Base-by-base conservation (phyloP, 2,113 vertebrate species). In the Sinocyclocheilus anshuiensis region DNA sequence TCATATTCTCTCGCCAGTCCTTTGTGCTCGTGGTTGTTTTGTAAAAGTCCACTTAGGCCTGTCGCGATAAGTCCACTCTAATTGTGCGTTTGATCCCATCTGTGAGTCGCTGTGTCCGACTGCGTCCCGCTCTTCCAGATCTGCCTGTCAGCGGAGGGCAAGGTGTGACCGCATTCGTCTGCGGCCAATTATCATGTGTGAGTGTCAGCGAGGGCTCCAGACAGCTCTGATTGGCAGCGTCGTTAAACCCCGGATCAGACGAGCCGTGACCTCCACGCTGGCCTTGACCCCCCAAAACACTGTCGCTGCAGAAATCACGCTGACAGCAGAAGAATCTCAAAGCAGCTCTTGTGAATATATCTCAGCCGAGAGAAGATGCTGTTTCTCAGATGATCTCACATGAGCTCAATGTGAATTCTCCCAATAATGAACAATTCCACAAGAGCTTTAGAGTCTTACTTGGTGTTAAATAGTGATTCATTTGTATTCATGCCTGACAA, bases 151-250 rank as follows among this genome's bases (percentile, higher is more conserved):
- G 29, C 57, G 24, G 72, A 85, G 83, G 55, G 85, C 22, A 59
- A 88, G 78, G 83, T 57, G 77, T 75, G 78, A 85, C 88, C 77
- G 85, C 92, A 85, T 85, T 83, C 92, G 91, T 91, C 86, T 92
- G 67, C 77, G 42, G 87, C 94, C 94, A 94, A 94, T 94, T 95
- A 94, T 86, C 90, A 39, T 39, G 16, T 69, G 80, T n/a, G 57
- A n/a, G 57, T 22, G 22, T 22, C 57, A 10, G 57, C 20, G 57
- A 61, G 57, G 55, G 20, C 18, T 57, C 55, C 1, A 2, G 55
- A 57, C 18, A 9, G 75, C 61, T 12, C 75, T 67, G 86, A 75
- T 91, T 91, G 91, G 85, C 85, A 89, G 63, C 72, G 16, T 93
- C 92, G 90, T 90, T 90, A 89, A 84, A 61, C 81, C n/a, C 33